Evolutionary conservation across 2,113 vertebrate genomes (phyloP), one percentile per base, ranked within the genome.

Genomic region (Triplophysa tibetana): DNA sequence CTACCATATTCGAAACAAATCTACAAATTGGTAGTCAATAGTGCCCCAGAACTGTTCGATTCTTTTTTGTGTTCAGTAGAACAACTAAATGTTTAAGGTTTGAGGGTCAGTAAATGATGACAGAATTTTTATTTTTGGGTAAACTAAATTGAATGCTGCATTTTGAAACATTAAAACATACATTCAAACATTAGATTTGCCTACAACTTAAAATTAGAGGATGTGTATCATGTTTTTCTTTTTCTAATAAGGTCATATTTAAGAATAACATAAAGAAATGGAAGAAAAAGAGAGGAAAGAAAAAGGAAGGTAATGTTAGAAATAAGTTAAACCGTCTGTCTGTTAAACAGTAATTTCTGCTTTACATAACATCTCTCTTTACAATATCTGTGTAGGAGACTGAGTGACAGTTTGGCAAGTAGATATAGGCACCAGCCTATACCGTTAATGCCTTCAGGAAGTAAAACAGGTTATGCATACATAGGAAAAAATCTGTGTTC

Each of bases 171-270:
- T 11, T 45, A 1, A 45, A 45, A 12, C 50, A 52, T 52, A 13
- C 1, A 52, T 14, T 16, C 14, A 52, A 4, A 52, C 50, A 52
- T 50, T 50, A 50, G 48, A 50, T 14, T 0, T 50, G 33, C 33
- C 33, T 38, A 7, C 33, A 38, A 38, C 33, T 38, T 38, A 38
- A 7, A 38, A 52, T 52, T 2, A 52, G 4, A 52, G 16, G 13
- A 52, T 17, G 5, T 52, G 14, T 52, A 16, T 52, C 3, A 52
- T 17, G 13, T 17, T 52, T 58, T n/a, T n/a, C n/a, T 10, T n/a
- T 58, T 58, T 9, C 2, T n/a, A 76, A 76, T 21, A 43, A 76
- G 74, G 45, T 52, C 64, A 64, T 52, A 19, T 64, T 64, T 50
- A 4, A 75, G 38, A 52, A 64, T 48, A 5, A 48, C 41, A 65